Evolutionary conservation across 2,888 invertebrate genomes (phyloP), one percentile per base, ranked within the genome.

Genomic region (Lasioglossum morio): DNA sequence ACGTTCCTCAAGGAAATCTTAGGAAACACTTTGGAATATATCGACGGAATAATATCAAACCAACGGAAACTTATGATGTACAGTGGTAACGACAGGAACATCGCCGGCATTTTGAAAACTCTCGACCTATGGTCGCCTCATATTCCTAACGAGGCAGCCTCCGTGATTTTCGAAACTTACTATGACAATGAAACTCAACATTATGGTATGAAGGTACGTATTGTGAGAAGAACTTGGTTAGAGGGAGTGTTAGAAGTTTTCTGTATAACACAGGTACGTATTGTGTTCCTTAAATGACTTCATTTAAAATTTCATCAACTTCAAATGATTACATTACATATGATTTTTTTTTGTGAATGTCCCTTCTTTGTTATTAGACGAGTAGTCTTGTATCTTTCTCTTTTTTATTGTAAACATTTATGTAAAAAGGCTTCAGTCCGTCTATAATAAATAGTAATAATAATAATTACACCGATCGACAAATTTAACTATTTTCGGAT

Each of bases 31-130:
- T 74, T 87, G 27, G 79, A 84, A 8, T 77, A 91, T 12, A 82
- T 81, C 10, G 10, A 53, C 4, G 83, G 78, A 23, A 60, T 0
- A 0, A 72, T 87, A 19, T 27, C 88, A 0, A 34, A 76, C 1
- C 34, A 86, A 30, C 72, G 86, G 10, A 94, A 94, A 79, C 86
- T 94, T 5, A 91, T 91, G 74, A 80, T 94, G 8, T 94, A 93
- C 74, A 94, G 94, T 72, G 94, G 93, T 1, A 92, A 94, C 77
- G 93, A 92, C 27, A 93, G 91, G 16, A 94, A 93, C 37, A 79
- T 94, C 27, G 92, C 90, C 10, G 94, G 93, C 1, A 53, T 94
- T 72, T 79, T 95, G 16, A 93, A 93, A 81, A 91, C 87, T 30
- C 84, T 94, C n/a, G 86, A 91, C 60, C 63, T 93, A 37, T 95